Percentiles rank a stretch among this genome's conserved stretches.
These are phyloP conservation scores for Campaea margaritaria DNA, from an alignment of 2,888 invertebrate species.

Conservation along the genomic window DNA sequence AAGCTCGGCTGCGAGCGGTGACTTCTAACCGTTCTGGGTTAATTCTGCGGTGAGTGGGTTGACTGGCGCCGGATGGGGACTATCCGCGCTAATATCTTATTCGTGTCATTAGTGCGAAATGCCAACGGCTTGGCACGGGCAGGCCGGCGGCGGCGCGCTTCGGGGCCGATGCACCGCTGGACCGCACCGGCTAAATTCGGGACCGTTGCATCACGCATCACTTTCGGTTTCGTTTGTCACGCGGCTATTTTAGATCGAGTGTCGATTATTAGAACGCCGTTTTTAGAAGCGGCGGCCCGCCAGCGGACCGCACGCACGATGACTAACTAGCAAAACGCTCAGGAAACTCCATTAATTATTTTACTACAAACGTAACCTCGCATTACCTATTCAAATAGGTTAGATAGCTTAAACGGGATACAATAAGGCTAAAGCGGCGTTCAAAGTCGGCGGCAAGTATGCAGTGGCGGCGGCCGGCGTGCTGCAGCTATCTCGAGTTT, in stretches of 20 bases:
- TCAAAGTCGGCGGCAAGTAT: conserved; percentile 72
- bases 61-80: conserved; percentile 45
- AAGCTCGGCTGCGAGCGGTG: conserved; percentile 21
- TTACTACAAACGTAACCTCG: conserved; percentile 67
- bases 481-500: conserved; percentile 78
- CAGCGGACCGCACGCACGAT: conserved; percentile 57
- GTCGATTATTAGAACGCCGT: conserved; percentile 82
- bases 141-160: conserved; percentile 62
- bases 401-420: conserved; percentile 65
- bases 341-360: conserved; percentile 67
- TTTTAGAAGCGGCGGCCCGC: conserved; percentile 70
- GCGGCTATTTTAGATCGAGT: conserved; percentile 80
- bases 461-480: conserved; percentile 59
- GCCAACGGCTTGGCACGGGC: conserved; percentile 80
- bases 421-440: conserved; percentile 69
- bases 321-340: conserved; percentile 65
- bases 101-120: conserved; percentile 84
- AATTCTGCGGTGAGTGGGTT: conserved; percentile 52
- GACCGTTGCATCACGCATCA: conserved; percentile 83
- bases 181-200: conserved; percentile 79
- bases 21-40: conserved; percentile 53
- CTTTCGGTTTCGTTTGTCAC: conserved; percentile 84
- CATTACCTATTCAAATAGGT: conserved; percentile 73
- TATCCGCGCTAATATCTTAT: conserved; percentile 83
- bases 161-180: conserved; percentile 78